Conservation (phyloP, 2,888 invertebrate genomes). For the Spodoptera picta region DNA sequence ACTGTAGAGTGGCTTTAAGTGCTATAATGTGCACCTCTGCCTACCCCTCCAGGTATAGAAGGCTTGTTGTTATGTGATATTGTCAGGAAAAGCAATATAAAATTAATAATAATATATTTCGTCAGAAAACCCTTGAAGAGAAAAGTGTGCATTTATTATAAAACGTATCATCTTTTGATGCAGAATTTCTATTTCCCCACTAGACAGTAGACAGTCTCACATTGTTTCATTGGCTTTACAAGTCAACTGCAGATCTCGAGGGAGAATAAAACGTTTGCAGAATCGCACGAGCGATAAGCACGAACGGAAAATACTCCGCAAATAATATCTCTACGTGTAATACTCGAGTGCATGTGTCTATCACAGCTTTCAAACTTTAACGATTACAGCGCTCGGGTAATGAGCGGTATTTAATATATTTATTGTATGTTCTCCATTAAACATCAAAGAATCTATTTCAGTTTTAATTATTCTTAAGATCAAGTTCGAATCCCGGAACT, state of each 20-base stretch:
- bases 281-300: conserved; percentile 24
- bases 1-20: no score
- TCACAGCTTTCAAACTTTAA: conserved; percentile 2
- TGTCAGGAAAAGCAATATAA: no score
- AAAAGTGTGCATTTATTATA: no score
- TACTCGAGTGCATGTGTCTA: conserved; percentile 4
- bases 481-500: background rate
- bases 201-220: conserved; percentile 34
- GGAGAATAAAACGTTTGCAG: conserved; percentile 39
- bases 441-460: conserved; percentile 26
- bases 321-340: conserved; percentile 12
- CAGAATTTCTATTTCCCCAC: conserved; percentile 23
- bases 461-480: conserved; percentile 28
- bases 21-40: no score
- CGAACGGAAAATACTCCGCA: background rate
- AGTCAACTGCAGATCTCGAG: conserved; percentile 43
- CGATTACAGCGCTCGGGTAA: background rate
- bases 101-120: no score
- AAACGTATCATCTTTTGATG: conserved; percentile 2
- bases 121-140: no score
- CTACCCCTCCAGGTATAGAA: no score
- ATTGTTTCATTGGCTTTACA: conserved; percentile 51
- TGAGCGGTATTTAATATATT: conserved; percentile 15
- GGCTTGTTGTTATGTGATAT: no score
- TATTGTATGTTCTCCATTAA: conserved; percentile 7